Evolutionary conservation across 1,140 invertebrate genomes (phyloP).

Genomic region (Pseudomyrmex dendroicus): DNA sequence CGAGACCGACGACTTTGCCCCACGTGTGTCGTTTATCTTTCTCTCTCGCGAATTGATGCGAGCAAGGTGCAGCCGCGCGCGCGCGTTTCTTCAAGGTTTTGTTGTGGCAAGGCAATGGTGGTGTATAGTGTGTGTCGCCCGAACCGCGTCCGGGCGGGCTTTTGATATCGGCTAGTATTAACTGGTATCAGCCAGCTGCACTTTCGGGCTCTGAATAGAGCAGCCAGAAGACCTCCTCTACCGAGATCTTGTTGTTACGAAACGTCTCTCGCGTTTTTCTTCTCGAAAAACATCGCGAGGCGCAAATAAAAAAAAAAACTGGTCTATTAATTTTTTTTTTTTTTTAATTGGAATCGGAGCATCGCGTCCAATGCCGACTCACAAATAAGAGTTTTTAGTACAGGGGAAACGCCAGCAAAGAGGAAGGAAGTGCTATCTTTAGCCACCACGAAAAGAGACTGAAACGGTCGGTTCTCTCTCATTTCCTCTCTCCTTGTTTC

Average conservation of each 20-base stretch:
- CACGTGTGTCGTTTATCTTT: constrained; percentile 16
- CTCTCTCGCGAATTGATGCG: constrained; percentile 1
- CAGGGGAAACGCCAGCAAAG: constrained; percentile 72
- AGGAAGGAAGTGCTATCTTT: constrained; percentile 83
- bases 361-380: constrained; percentile 39
- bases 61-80: constrained; percentile 9
- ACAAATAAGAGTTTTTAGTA: constrained; percentile 69
- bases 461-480: constrained; percentile 48
- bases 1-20: not conserved
- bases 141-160: not conserved
- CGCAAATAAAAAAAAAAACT: too few species aligned
- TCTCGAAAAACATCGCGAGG: too few species aligned
- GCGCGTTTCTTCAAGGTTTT: constrained; percentile 1
- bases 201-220: not conserved
- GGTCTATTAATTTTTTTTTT: too few species aligned
- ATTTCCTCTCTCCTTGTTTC: constrained; percentile 46
- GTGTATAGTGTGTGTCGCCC: not conserved
- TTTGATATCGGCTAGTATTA: constrained; percentile 20
- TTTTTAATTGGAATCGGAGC: not conserved
- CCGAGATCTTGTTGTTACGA: too few species aligned
- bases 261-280: too few species aligned
- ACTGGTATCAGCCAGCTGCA: constrained; percentile 7
- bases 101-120: too few species aligned
- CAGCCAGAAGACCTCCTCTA: constrained; percentile 7
- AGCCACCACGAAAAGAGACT: constrained; percentile 66